Base-by-base conservation (phyloP, 2,113 vertebrate genomes). In the Accipiter cooperii region DNA sequence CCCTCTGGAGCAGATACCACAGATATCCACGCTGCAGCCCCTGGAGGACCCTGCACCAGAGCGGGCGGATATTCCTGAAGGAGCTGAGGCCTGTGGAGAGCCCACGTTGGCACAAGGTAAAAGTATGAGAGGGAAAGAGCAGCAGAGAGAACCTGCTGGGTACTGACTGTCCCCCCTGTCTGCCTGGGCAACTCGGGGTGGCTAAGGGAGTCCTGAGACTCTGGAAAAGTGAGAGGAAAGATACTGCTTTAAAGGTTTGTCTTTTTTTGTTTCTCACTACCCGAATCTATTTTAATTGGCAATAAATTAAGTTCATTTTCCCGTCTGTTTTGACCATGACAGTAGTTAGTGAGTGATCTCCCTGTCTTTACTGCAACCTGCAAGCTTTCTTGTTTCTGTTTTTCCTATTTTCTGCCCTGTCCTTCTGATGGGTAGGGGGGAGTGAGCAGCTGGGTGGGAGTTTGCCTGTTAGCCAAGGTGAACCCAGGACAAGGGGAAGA, bases 1-100 rank as follows among this genome's bases (percentile, higher is more conserved):
- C 5, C 2, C 3, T 26, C 22, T 17, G n/a, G 17, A 54, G 13
- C 8, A 58, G 47, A 8, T 10, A 4, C 2, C 10, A 10, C 7
- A 54, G 47, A 7, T 12, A 5, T 2, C 12, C 8, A 7, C 6
- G 0, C 24, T 18, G 12, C 57, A 34, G 25, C 8, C 24, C 5
- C 0, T 18, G 22, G 22, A 24, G 8, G 4, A 55, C 9, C n/a
- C 15, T 1, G 1, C 0, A 0, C 36, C 44, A 40, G n/a, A 54
- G 29, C 6, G 7, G 5, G 16, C 25, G 17, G 9, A 1, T 34
- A 6, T 25, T 89, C 21, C 74, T 70, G 34, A 84, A 33, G 34
- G 40, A 64, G 12, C 6, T 75, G 24, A 51, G 28, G 9, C 9
- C 38, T 36, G 57, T 47, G 15, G 21, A 65, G 13, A 34, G 21